Evolutionary conservation across 2,888 invertebrate species (phyloP).

Genomic region (Drosophila imparisetae): DNA sequence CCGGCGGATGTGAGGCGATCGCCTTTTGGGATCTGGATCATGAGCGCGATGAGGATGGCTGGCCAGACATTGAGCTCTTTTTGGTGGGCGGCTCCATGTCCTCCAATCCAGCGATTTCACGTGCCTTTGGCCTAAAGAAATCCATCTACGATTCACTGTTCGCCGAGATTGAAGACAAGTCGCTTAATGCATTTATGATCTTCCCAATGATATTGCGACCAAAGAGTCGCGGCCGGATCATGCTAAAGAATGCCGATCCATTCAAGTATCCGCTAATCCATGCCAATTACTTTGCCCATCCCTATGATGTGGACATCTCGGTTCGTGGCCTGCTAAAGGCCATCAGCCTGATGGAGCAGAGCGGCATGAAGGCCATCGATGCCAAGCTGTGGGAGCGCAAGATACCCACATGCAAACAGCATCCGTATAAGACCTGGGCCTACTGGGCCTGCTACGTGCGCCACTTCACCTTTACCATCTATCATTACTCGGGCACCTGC

Average conservation of each 20-base stretch:
- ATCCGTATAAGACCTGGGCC: slow-evolving; percentile 86
- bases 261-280: slow-evolving; percentile 88
- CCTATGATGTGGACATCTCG: slow-evolving; percentile 87
- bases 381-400: slow-evolving; percentile 86
- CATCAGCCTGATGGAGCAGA: slow-evolving; percentile 85
- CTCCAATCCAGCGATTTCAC: slow-evolving; percentile 83
- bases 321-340: slow-evolving; percentile 87
- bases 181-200: slow-evolving; percentile 86
- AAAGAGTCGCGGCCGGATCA: slow-evolving; percentile 88
- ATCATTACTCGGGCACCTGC: slow-evolving; percentile 88
- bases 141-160: slow-evolving; percentile 85
- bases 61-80: slow-evolving; percentile 90
- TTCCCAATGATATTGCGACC: slow-evolving; percentile 89
- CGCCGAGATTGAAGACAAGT: slow-evolving; percentile 82
- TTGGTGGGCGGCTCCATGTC: slow-evolving; percentile 86
- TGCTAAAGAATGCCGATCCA: slow-evolving; percentile 88
- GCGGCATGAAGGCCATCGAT: slow-evolving; percentile 86
- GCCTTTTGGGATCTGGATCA: slow-evolving; percentile 88
- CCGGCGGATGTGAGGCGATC: slow-evolving; percentile 88
- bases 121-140: slow-evolving; percentile 85
- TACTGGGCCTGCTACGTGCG: slow-evolving; percentile 89
- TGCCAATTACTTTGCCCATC: slow-evolving; percentile 89
- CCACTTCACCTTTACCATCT: slow-evolving; percentile 87
- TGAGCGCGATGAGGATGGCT: slow-evolving; percentile 85
- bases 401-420: slow-evolving; percentile 87